Conservation (phyloP, 2,888 invertebrate species). For the Conomelus anceps region DNA sequence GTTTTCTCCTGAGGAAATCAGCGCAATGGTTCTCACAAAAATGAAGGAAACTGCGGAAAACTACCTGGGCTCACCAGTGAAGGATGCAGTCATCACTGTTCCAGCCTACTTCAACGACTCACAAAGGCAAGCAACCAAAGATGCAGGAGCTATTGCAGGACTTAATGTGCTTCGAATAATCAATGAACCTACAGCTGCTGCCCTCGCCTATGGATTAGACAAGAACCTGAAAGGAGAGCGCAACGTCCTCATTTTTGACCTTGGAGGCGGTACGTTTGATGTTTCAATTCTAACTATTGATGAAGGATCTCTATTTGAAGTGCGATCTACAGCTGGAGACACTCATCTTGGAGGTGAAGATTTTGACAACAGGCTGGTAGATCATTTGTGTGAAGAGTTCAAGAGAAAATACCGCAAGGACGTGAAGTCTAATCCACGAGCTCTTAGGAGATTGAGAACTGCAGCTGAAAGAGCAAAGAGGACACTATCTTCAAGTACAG, state of each 20-base stretch:
- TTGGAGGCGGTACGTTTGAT: constrained; percentile 64
- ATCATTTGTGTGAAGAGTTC: constrained; percentile 53
- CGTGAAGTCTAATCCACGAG: constrained; percentile 43
- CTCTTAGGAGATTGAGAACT: constrained; percentile 45
- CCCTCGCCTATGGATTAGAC: constrained; percentile 70
- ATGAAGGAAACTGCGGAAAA: constrained; percentile 65
- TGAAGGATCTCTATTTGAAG: constrained; percentile 47
- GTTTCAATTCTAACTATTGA: constrained; percentile 78
- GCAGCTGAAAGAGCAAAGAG: constrained; percentile 50
- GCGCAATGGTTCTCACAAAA: constrained; percentile 56
- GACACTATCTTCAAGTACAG: constrained; percentile 47
- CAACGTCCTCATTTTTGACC: constrained; percentile 80
- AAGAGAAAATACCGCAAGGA: constrained; percentile 48
- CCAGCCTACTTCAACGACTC: constrained; percentile 69
- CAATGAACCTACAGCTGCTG: constrained; percentile 85
- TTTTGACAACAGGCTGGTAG: constrained; percentile 52
- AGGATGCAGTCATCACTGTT: constrained; percentile 70
- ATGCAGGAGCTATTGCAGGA: constrained; percentile 78
- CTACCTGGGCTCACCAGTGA: constrained; percentile 47
- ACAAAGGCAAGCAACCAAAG: constrained; percentile 69
- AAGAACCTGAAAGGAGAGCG: constrained; percentile 49
- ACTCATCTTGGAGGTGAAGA: constrained; percentile 74
- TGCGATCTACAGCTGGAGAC: constrained; percentile 75
- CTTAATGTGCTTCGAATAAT: constrained; percentile 83
- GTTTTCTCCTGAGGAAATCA: constrained; percentile 63